Percentiles rank a stretch among this genome's conserved stretches.
These are phyloP conservation scores for Onychomys leucogaster DNA, from an alignment of 2,797 vertebrate genomes.

Conservation along the genomic window DNA sequence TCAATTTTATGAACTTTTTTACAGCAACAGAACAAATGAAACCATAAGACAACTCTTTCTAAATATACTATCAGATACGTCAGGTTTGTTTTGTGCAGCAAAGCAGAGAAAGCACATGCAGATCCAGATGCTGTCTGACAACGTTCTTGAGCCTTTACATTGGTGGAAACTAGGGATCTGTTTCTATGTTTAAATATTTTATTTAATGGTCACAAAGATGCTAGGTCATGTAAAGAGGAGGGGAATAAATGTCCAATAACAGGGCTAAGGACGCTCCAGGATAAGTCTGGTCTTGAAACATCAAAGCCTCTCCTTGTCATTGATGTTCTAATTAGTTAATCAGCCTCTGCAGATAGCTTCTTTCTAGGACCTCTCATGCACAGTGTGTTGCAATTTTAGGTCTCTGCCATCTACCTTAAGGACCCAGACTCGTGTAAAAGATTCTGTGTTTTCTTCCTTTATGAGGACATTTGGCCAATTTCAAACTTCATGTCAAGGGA, in stretches of 20 bases:
- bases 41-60: neutral
- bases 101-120: neutral
- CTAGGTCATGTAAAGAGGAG: too few relatives aligned
- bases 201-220: neutral
- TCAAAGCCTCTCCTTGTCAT: neutral
- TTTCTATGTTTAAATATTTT: neutral
- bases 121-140: neutral
- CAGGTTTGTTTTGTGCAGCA: neutral
- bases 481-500: neutral
- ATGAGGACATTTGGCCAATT: neutral
- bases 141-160: too few relatives aligned
- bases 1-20: neutral
- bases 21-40: neutral
- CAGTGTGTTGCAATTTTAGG: accelerated
- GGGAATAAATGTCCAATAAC: neutral
- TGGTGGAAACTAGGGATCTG: neutral
- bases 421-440: neutral
- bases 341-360: neutral
- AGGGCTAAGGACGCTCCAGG: too few relatives aligned
- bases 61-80: neutral
- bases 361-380: neutral
- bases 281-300: neutral
- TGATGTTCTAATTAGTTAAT: neutral
- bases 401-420: neutral
- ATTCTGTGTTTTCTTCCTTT: neutral